phyloP scores from a whole-genome alignment of 2,113 vertebrate species.

The Rostratula benghalensis region DNA sequence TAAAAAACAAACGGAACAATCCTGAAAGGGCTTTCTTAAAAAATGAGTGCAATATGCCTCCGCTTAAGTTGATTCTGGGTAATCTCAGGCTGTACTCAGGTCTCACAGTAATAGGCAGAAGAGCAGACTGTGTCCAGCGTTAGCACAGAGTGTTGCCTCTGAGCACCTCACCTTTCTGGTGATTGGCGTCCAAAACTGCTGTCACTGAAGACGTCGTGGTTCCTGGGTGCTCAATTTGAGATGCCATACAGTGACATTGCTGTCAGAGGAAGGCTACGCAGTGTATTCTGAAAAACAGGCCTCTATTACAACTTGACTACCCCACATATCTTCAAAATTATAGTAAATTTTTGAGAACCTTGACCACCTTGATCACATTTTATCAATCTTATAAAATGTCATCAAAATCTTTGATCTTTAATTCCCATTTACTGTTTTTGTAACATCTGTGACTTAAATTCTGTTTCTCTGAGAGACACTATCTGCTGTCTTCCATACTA shows the following conservation, averaged over 20 bases:
- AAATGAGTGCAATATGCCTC: background rate
- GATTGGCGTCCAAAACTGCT: background rate
- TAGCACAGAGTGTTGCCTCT: background rate
- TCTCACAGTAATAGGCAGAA: background rate
- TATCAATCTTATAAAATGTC: no score
- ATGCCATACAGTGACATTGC: background rate
- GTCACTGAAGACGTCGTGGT: background rate
- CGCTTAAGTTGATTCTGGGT: background rate
- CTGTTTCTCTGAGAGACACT: background rate
- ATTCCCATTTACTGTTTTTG: background rate
- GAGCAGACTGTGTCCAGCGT: background rate
- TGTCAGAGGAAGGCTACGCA: background rate
- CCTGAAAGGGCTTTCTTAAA: background rate
- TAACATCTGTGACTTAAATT: background rate
- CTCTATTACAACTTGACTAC: background rate
- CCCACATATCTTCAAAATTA: background rate
- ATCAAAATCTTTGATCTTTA: no score
- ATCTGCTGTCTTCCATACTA: constrained; percentile 26
- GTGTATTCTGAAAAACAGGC: background rate
- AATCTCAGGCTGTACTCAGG: background rate
- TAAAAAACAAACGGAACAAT: background rate
- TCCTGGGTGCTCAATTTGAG: background rate
- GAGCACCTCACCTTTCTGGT: background rate
- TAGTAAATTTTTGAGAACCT: background rate
- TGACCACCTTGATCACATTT: background rate